Evolutionary conservation across 2,797 vertebrate species (phyloP), one percentile per base, ranked within the genome.

Genomic region (Sebastes steindachneri): DNA sequence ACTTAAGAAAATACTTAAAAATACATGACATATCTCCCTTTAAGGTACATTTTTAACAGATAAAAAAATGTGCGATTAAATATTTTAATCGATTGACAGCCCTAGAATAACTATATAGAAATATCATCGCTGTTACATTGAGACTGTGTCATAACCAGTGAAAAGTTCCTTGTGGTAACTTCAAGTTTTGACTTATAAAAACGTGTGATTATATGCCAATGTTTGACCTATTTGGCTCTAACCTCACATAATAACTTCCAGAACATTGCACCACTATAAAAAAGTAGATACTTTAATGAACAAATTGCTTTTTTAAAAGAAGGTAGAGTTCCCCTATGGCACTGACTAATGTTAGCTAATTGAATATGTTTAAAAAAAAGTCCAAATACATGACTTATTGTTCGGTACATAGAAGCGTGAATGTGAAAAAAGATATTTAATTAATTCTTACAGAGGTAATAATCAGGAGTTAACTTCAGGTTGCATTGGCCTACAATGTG

Each of bases 41-140:
- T 15, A 41, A 15, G 37, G 37, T 41, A 0, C 0, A 41, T 41
- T 41, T 15, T 41, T 0, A 15, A 41, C 37, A 41, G 37, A 41
- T 41, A 41, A 41, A 41, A 45, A 7, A 45, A 45, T 45, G 7
- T 45, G 41, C 15, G 0, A 45, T 19, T 41, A 41, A 45, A 1
- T 17, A 45, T 19, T 45, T 45, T 7, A 45, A 45, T 45, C 6
- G 7, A 45, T 17, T 45, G 15, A 45, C 15, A 45, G 41, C 41
- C 41, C 6, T 45, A 45, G 41, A 45, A 45, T 45, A 51, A 51
- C 19, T n/a, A 51, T 51, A 51, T 19, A n/a, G 15, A 51, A 51
- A 17, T 51, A 51, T 19, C 17, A 3, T 48, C 45, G 17, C 15
- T 7, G 15, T 48, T 48, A 51, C 17, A 51, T 51, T n/a, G 19